phyloP scores from a whole-genome alignment of 2,113 vertebrate species.

The Melanocharis versteri region DNA sequence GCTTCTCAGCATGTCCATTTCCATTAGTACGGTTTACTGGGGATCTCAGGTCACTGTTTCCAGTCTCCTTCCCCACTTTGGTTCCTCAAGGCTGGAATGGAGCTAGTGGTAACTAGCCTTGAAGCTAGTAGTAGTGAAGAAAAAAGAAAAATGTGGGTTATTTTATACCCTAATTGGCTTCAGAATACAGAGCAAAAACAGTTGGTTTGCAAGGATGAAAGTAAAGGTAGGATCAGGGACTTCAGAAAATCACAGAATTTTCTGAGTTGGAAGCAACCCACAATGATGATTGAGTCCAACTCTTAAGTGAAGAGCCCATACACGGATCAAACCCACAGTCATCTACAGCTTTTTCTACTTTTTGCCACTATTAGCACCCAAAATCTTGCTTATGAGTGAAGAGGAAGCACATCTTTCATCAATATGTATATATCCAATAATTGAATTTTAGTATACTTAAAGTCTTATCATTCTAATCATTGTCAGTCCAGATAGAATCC shows the following conservation, averaged over 20 bases:
- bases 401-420: neutral
- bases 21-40: neutral
- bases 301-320: neutral
- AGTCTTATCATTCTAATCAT: neutral
- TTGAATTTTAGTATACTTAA: neutral
- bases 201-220: neutral
- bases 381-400: neutral
- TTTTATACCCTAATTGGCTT: neutral
- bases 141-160: neutral
- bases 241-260: neutral
- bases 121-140: neutral
- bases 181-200: neutral
- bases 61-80: neutral
- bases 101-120: neutral
- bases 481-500: neutral
- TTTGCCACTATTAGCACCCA: neutral
- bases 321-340: neutral
- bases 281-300: too few species aligned
- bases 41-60: neutral
- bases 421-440: neutral
- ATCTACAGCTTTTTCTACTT: neutral
- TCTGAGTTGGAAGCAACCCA: neutral
- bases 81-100: neutral
- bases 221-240: neutral
- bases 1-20: neutral